Conservation (phyloP, 1,140 invertebrate genomes). For the Leptopilina boulardi region DNA sequence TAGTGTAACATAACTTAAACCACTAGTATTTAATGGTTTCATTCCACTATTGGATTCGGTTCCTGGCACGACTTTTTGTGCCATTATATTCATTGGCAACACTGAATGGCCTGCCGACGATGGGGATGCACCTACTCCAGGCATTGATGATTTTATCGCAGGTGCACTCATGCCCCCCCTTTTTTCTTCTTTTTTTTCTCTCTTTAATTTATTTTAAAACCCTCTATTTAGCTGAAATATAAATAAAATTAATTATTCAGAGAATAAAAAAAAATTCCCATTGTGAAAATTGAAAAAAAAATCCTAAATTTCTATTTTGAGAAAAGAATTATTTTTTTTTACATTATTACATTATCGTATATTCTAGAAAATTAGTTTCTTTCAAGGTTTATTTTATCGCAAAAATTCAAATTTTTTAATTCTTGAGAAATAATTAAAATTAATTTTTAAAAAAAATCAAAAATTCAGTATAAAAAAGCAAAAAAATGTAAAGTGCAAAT, state of each 20-base stretch:
- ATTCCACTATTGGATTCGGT: conserved; percentile 65
- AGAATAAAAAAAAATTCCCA: no score
- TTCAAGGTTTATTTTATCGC: no score
- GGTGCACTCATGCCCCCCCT: conserved; percentile 64
- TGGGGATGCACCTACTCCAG: conserved; percentile 66
- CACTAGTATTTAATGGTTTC: conserved; percentile 66
- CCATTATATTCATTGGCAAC: conserved; percentile 73
- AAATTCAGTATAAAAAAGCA: background rate
- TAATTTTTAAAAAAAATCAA: conserved; percentile 19
- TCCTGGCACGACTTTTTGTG: conserved; percentile 69
- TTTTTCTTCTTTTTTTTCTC: no score
- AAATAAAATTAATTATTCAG: background rate
- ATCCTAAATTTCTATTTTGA: no score
- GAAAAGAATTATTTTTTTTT: no score
- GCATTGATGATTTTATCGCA: conserved; percentile 69
- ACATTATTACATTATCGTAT: no score
- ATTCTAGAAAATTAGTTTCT: no score
- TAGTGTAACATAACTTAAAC: conserved; percentile 69
- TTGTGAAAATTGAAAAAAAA: no score
- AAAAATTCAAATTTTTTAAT: no score
- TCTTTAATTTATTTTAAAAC: conserved; percentile 17
- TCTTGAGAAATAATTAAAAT: background rate
- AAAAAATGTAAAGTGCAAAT: conserved; percentile 12
- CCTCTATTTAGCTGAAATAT: conserved; percentile 30
- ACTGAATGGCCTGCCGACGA: conserved; percentile 68